Percentiles rank a stretch among this genome's conserved stretches.
Evolutionary conservation across 2,888 invertebrate genomes (phyloP).

Genomic region (Sarcophaga variegata): DNA sequence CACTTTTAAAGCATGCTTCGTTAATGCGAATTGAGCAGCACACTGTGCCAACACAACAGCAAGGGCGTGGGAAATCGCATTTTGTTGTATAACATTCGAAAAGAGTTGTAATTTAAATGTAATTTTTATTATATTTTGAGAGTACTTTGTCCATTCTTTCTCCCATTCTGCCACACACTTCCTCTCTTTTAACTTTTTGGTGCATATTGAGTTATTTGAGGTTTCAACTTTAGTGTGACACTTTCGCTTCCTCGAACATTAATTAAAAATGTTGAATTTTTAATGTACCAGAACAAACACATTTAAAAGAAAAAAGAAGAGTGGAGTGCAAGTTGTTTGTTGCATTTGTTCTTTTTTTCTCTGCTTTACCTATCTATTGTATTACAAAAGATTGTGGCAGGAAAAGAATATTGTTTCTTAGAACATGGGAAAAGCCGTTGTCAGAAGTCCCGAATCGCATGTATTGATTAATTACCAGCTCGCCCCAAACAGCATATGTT

Average conservation of each 20-base stretch:
- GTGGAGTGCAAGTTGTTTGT: not conserved
- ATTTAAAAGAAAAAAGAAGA: no score
- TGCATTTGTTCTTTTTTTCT: not conserved
- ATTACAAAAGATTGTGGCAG: no score
- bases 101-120: conserved; percentile 65
- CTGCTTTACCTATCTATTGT: no score
- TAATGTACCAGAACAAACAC: not conserved
- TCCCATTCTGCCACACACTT: not conserved
- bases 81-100: conserved; percentile 32
- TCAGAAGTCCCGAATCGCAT: no score
- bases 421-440: no score
- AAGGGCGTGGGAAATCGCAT: not conserved
- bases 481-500: no score
- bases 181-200: conserved; percentile 6
- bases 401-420: no score
- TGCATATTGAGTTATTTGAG: conserved; percentile 34
- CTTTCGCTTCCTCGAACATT: conserved; percentile 49
- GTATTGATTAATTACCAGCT: no score
- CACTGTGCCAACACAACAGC: not conserved
- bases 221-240: conserved; percentile 49
- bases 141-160: no score
- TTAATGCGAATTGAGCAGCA: not conserved
- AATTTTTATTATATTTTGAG: conserved; percentile 20
- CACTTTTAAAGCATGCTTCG: not conserved
- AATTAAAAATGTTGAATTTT: conserved; percentile 56